Evolutionary conservation across 2,888 invertebrate genomes (phyloP), one percentile per base, ranked within the genome.

Genomic region (Octodonta nipae): DNA sequence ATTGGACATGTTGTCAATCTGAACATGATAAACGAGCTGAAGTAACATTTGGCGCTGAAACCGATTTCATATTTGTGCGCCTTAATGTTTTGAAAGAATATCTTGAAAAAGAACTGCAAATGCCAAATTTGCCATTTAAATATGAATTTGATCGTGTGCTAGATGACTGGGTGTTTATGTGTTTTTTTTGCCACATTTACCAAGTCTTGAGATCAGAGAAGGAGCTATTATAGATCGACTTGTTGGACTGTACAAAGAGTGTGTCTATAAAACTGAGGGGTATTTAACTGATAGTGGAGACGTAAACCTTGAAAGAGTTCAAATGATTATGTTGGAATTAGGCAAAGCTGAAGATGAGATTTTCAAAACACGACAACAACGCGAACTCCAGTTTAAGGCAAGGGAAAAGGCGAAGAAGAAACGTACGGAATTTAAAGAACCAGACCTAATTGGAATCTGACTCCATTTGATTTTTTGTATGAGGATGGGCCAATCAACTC

Each of bases 161-260:
- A 10, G 98, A 98, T 56, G 98, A 99, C 64, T 99, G 96, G 96
- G 96, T 82, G 4, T 79, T 79, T 53, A 93, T 98, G 91, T 98
- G 98, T 58, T 98, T 99, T 67, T 98, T 58, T 62, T 98, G 49
- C 98, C 98, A 0, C 98, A 99, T 68, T 68, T 98, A 43, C 98
- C 98, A 3, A 93, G 93, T 30, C 65, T 98, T 46, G 96, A 98
- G 70, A 98, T 99, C 53, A 71, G 93, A 28, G 95, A 96, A 66
- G 86, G 85, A 0, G 95, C 98, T 0, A 93, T 98, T 28, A n/a
- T n/a, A n/a, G 96, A 98, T 61, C 68, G 93, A 32, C 71, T 98
- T 11, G 81, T 98, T 4, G 78, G 71, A 45, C 64, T 98, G 37
- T 98, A 99, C 59, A 98, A 99, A 66, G 83, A 85, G 53, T 78